Evolutionary conservation across 2,888 invertebrate species (phyloP).

Genomic region (Folsomia manolachei): DNA sequence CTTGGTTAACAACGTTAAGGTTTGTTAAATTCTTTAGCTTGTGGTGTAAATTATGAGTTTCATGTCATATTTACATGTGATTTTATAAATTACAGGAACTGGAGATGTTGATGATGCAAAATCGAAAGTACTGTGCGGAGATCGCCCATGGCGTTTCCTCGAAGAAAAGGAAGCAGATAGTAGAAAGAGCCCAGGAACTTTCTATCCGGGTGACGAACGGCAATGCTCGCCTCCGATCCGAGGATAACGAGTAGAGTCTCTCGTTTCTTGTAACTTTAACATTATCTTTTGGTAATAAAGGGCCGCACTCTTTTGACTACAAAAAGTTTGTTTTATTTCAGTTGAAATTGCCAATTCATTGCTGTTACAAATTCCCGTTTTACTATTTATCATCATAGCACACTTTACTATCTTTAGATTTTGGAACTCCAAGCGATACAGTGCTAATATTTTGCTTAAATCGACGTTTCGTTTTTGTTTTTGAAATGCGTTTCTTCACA

Average conservation of each 20-base stretch:
- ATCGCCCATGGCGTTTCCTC: constrained; percentile 96
- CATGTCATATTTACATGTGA: constrained; percentile 12
- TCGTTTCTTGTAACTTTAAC: constrained; percentile 21
- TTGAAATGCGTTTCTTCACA: no score
- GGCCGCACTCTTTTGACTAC: constrained; percentile 25
- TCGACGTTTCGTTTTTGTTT: no score
- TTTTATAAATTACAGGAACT: constrained; percentile 75
- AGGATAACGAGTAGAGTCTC: constrained; percentile 89
- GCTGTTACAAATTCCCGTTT: no score
- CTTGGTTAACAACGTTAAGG: constrained; percentile 79
- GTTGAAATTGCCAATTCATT: not conserved
- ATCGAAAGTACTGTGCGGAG: constrained; percentile 94
- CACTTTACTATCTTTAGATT: no score
- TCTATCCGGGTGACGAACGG: constrained; percentile 94
- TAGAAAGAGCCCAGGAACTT: constrained; percentile 93
- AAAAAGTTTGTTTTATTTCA: not conserved
- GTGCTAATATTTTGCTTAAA: no score
- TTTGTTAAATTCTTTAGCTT: no score
- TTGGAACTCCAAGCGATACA: no score
- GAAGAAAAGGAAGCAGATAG: constrained; percentile 94
- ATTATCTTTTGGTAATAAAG: constrained; percentile 29
- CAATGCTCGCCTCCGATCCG: constrained; percentile 91
- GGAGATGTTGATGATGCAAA: constrained; percentile 98
- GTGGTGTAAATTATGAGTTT: no score
- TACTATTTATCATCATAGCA: no score